phyloP scores from a whole-genome alignment of 2,888 invertebrate species.

The Bursaphelenchus okinawaensis region DNA sequence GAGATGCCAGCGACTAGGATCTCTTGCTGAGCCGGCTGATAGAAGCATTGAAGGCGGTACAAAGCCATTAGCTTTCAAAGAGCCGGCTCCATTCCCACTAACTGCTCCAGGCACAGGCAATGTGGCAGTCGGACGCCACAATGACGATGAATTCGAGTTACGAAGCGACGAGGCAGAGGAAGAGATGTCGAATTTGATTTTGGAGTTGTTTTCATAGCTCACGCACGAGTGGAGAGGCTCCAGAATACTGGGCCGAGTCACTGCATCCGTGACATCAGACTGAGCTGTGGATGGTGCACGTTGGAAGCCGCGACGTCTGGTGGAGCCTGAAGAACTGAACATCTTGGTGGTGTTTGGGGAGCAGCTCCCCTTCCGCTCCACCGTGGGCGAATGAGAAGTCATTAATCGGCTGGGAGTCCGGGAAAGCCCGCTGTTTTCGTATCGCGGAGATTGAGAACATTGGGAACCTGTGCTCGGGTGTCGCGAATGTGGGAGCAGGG shows the following conservation, averaged over 20 bases:
- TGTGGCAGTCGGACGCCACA: slow-evolving; percentile 8
- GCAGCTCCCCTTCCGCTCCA: slow-evolving; percentile 15
- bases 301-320: slow-evolving; percentile 21
- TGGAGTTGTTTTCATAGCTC: slow-evolving; percentile 20
- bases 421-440: neutral
- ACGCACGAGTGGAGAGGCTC: slow-evolving; percentile 15
- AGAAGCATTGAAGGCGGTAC: slow-evolving; percentile 8
- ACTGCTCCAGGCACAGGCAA: slow-evolving; percentile 17
- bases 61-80: slow-evolving; percentile 21
- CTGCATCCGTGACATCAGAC: slow-evolving; percentile 19
- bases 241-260: slow-evolving; percentile 16
- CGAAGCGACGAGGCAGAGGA: slow-evolving; percentile 21
- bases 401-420: neutral
- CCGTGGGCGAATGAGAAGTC: slow-evolving; percentile 1
- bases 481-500: slow-evolving; percentile 13
- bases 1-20: slow-evolving; percentile 27
- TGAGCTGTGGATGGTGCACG: slow-evolving; percentile 18
- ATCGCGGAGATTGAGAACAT: slow-evolving; percentile 10
- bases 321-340: slow-evolving; percentile 13
- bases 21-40: slow-evolving; percentile 13
- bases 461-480: slow-evolving; percentile 12
- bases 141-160: slow-evolving; percentile 20
- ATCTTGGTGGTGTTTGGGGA: slow-evolving; percentile 7
- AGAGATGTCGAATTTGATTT: slow-evolving; percentile 23
- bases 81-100: slow-evolving; percentile 13